Base-by-base conservation (phyloP, 2,797 vertebrate genomes). In the Pseudotriccus pelzelni region DNA sequence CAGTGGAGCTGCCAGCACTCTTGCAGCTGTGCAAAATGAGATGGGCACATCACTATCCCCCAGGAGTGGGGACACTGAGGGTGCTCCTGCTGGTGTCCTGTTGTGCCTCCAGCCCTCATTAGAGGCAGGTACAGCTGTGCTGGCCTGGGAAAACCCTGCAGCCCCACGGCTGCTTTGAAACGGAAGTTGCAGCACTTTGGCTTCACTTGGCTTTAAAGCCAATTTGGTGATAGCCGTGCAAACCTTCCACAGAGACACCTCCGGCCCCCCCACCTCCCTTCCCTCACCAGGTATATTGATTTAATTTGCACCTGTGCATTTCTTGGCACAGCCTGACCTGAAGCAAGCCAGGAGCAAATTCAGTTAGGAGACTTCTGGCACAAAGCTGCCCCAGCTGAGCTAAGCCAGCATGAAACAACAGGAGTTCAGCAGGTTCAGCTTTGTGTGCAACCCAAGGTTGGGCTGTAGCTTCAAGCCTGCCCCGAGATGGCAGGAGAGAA, bases 261-360 rank as follows among this genome's bases (percentile, higher is more conserved):
- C 47, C 22, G 22, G 14, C 5, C 16, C 34, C 22, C 24, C 27
- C 7, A 27, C 13, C n/a, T 3, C 44, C n/a, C 24, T 0, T 25
- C 41, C 56, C 62, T 39, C 47, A 7, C 90, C 90, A 95, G 93
- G 90, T 95, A 81, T 44, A 89, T 76, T 90, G 90, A 86, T 94
- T 93, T 87, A 82, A 95, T 94, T 95, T 91, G 80, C 95, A 97
- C 96, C 94, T 97, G 92, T 73, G 63, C 77, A 14, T 84, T 94
- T 90, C 56, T 95, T 95, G 95, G 93, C 92, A 41, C 36, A 41
- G 63, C 34, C 50, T 0, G 0, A 34, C 85, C 50, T 2, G 1
- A 10, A 2, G 75, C 63, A 49, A 84, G 95, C 93, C 94, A 95
- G 95, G 49, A 90, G 47, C 59, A 66, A 84, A 93, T 89, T 90